These are phyloP conservation scores for Acrocephalus scirpaceus DNA, from an alignment of 2,797 vertebrate species.

Conservation along the genomic window DNA sequence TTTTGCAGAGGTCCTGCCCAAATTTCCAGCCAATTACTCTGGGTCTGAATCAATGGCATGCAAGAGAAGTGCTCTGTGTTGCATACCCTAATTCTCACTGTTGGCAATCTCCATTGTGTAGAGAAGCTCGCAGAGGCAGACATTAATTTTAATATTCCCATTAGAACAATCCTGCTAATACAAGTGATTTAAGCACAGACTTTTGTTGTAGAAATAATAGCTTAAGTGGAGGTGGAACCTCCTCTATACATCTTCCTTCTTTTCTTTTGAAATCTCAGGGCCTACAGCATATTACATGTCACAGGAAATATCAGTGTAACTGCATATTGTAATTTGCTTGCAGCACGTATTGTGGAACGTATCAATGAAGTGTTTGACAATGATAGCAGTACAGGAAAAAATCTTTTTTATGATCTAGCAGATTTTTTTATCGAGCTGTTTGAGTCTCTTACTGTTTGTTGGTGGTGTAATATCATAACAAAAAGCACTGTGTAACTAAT, in stretches of 20 bases:
- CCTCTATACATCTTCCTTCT: constrained; percentile 31
- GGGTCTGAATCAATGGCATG: background rate
- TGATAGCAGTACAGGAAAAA: constrained; percentile 33
- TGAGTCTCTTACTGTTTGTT: constrained; percentile 26
- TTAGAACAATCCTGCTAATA: constrained; percentile 65
- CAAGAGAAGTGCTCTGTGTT: background rate
- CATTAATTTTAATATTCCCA: constrained; percentile 55
- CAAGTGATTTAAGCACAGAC: constrained; percentile 37
- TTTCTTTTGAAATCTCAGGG: constrained; percentile 49
- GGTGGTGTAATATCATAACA: background rate
- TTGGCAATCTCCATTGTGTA: background rate
- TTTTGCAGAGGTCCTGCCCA: background rate
- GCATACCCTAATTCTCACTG: background rate
- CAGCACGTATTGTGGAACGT: background rate
- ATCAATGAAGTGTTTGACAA: constrained; percentile 62
- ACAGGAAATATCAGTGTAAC: constrained; percentile 42
- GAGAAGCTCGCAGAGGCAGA: background rate
- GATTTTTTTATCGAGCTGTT: constrained; percentile 6
- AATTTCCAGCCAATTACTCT: background rate
- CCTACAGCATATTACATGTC: constrained; percentile 38
- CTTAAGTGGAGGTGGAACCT: constrained; percentile 63
- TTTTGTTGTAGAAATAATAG: constrained; percentile 67
- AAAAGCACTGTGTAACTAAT: background rate
- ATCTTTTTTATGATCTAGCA: constrained; percentile 30
- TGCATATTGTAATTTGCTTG: constrained; percentile 66